Evolutionary conservation across 2,113 vertebrate species (phyloP).

Genomic region (Nipponia nippon): DNA sequence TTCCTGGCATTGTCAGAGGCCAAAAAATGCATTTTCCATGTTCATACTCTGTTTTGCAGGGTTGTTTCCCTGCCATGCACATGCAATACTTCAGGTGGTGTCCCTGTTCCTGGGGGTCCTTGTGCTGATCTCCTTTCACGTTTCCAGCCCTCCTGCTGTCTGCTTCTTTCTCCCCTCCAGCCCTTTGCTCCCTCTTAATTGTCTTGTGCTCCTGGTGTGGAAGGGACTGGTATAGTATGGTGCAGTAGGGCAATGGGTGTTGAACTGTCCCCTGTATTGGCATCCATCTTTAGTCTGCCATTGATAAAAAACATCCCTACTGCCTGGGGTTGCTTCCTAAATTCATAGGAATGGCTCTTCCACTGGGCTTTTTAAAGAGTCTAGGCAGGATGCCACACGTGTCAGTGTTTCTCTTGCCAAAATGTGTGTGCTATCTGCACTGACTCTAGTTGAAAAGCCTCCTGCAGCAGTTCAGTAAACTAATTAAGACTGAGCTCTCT

Average conservation of each 20-base stretch:
- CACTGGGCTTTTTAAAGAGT: neutral
- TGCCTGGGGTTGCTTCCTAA: neutral
- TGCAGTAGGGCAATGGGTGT: neutral
- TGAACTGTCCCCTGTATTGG: neutral
- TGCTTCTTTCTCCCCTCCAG: neutral
- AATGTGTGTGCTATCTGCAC: neutral
- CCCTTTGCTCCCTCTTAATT: neutral
- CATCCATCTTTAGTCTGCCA: neutral
- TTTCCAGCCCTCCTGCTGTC: neutral
- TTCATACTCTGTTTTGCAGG: neutral
- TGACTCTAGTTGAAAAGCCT: neutral
- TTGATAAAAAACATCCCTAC: neutral
- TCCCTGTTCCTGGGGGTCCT: neutral
- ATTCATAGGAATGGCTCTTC: neutral
- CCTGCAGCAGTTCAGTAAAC: neutral
- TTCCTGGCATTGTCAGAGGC: neutral
- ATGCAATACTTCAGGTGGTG: neutral
- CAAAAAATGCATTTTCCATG: neutral
- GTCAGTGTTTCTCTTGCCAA: neutral
- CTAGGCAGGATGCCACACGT: neutral
- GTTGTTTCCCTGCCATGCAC: neutral
- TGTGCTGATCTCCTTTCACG: neutral
- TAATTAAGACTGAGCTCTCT: neutral
- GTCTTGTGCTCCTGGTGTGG: neutral
- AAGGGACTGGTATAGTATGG: fast-evolving